Evolutionary conservation across 2,797 vertebrate species (phyloP), one percentile per base, ranked within the genome.

Genomic region (Linurgus olivaceus): DNA sequence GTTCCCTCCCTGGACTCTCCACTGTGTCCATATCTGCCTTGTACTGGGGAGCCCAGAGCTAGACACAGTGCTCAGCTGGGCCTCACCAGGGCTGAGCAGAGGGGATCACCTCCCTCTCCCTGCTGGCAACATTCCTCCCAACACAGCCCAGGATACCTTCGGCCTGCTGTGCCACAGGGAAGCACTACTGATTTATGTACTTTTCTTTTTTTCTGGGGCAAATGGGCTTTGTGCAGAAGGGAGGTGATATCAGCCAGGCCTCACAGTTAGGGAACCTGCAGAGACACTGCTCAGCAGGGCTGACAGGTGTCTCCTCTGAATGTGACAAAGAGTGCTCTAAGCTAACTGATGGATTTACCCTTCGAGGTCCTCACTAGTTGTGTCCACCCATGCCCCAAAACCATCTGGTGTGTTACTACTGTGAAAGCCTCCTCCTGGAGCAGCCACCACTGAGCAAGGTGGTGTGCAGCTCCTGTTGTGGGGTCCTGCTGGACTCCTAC

Each of bases 291-390:
- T 74, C 54, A 72, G 45, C 63, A 74, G 38, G 24, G n/a, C 45
- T 50, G 38, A 24, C 26, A 24, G 3, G 10, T 68, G 29, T 79
- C 12, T 89, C 5, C 59, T 76, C 75, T 45, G 63, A 89, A 72
- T 0, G 0, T 50, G 73, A 61, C 2, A 1, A 72, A 58, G 37
- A 52, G 9, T 13, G 14, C n/a, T 7, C 33, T 35, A 35, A 33
- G 31, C 10, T 84, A 52, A 67, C 20, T 16, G 48, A 52, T 29
- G 35, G 45, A 84, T 72, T 29, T n/a, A 29, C 18, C 10, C 85
- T 85, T 35, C 15, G 45, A 86, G 42, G 29, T 63, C 15, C 40
- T 77, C 23, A 31, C 15, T 61, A 48, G 26, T 18, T 15, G 18
- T 23, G 25, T 40, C 47, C 31, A 50, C 5, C 5, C 17, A 63